These are phyloP conservation scores for Trichogramma pretiosum DNA, from an alignment of 1,140 invertebrate species.

Conservation along the genomic window DNA sequence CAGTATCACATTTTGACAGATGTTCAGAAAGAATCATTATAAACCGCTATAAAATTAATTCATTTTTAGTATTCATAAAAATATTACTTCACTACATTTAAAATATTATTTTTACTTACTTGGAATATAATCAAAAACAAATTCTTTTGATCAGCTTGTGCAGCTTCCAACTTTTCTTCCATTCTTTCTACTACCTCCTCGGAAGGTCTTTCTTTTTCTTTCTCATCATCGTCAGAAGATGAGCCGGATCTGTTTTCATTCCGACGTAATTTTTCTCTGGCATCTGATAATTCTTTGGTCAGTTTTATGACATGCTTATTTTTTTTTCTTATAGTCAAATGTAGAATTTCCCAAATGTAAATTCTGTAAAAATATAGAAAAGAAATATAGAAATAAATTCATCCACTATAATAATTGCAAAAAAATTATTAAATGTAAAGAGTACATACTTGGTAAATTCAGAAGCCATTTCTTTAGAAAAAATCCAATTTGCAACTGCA, in stretches of 20 bases:
- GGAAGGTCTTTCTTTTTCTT: constrained; percentile 72
- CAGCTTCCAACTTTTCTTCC: constrained; percentile 90
- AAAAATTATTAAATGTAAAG: background rate
- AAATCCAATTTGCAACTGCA: constrained; percentile 97
- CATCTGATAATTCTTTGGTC: constrained; percentile 71
- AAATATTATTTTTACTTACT: constrained; percentile 33
- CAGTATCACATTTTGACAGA: constrained; percentile 84
- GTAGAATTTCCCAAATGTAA: constrained; percentile 96
- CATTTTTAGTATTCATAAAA: constrained; percentile 13
- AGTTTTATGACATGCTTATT: constrained; percentile 88
- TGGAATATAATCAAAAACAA: constrained; percentile 96
- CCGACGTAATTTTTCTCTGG: constrained; percentile 71
- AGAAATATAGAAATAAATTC: constrained; percentile 2
- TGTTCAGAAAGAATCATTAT: constrained; percentile 98
- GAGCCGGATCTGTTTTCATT: constrained; percentile 69
- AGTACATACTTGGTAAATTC: constrained; percentile 79
- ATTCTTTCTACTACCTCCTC: constrained; percentile 85
- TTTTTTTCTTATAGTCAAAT: constrained; percentile 93
- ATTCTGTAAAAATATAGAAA: constrained; percentile 45
- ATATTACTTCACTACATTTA: constrained; percentile 5
- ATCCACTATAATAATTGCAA: background rate
- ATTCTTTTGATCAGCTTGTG: constrained; percentile 93
- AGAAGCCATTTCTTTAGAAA: constrained; percentile 88
- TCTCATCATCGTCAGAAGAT: constrained; percentile 66
- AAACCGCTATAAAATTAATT: constrained; percentile 61